These are phyloP conservation scores for Temnopleurus reevesii DNA, from an alignment of 53 echinoderm and acorn worm genomes.

Conservation along the genomic window DNA sequence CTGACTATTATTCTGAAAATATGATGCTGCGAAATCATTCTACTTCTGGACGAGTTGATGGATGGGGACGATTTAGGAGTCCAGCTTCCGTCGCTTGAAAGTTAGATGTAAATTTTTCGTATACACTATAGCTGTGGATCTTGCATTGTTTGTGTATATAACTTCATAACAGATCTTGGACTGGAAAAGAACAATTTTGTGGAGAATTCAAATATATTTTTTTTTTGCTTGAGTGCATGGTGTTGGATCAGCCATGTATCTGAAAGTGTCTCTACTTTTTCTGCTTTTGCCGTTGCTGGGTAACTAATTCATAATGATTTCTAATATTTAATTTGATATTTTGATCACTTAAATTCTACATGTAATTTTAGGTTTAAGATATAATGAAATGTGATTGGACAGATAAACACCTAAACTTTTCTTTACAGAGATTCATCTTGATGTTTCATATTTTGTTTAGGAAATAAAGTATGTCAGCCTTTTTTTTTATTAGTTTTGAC, in stretches of 20 bases:
- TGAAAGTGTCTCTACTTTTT: neutral
- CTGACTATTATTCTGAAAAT: neutral
- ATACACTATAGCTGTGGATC: neutral
- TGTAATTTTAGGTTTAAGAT: no score
- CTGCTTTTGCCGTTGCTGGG: neutral
- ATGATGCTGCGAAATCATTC: neutral
- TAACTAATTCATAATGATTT: no score
- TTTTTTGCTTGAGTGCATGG: neutral
- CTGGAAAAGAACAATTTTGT: neutral
- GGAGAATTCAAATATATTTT: neutral
- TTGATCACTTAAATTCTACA: no score
- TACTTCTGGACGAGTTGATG: slow-evolving; percentile 1
- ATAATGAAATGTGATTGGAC: no score
- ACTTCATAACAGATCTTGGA: neutral
- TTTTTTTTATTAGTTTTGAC: no score
- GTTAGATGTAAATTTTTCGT: neutral
- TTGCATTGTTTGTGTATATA: neutral
- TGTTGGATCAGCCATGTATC: neutral
- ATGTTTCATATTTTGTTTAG: no score
- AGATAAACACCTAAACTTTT: no score
- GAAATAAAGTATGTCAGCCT: no score
- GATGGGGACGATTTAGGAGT: slow-evolving; percentile 6
- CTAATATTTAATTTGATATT: no score
- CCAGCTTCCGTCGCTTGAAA: neutral
- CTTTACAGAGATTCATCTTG: no score